Evolutionary conservation across 2,113 vertebrate genomes (phyloP).

Genomic region (Pluvialis apricaria): DNA sequence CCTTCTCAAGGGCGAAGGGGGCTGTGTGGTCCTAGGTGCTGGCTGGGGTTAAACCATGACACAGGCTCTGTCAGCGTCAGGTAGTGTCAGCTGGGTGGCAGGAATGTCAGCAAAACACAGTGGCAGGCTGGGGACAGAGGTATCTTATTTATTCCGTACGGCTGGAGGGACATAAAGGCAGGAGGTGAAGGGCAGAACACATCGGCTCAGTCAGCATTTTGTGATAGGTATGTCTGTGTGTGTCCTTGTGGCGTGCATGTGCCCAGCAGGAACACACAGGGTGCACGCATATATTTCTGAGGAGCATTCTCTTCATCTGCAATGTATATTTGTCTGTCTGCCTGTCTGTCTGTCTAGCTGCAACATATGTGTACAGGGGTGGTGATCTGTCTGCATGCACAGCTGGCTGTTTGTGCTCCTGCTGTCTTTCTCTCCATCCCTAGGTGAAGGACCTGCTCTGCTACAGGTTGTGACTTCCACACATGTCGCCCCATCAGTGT

Average conservation of each 20-base stretch:
- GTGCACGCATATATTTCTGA: fast-evolving
- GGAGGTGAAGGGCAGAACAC: not conserved
- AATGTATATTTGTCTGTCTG: fast-evolving
- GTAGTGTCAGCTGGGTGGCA: not conserved
- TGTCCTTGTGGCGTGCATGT: no score
- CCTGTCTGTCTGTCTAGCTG: not conserved
- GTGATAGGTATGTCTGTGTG: fast-evolving
- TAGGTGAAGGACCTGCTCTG: not conserved
- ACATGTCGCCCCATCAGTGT: fast-evolving
- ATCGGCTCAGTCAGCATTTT: not conserved
- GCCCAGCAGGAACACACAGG: not conserved
- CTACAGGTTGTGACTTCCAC: not conserved
- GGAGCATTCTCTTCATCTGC: not conserved
- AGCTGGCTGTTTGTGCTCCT: not conserved
- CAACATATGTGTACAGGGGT: fast-evolving
- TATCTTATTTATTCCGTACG: not conserved
- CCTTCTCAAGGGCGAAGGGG: not conserved
- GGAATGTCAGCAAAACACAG: not conserved
- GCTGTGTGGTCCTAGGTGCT: not conserved
- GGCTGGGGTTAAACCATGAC: not conserved
- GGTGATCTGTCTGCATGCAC: not conserved
- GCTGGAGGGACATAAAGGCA: not conserved
- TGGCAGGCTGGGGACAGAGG: not conserved
- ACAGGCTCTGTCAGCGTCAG: not conserved
- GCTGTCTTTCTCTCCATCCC: not conserved